Evolutionary conservation across 2,113 vertebrate genomes (phyloP).

Genomic region (Tenebrosternarchus preto): DNA sequence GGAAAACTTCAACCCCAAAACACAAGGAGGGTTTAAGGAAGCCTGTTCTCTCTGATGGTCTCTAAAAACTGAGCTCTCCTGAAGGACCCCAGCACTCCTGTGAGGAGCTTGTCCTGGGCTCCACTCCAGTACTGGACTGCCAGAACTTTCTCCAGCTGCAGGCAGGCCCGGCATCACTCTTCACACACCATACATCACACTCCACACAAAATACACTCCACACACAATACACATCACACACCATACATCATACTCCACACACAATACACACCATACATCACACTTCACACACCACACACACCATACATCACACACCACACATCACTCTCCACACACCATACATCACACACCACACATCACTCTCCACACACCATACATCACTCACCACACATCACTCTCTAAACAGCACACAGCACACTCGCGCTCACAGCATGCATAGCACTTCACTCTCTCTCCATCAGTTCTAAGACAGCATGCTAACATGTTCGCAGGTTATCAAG

Average conservation of each 20-base stretch:
- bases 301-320: slow-evolving; percentile 36
- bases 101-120: slow-evolving; percentile 33
- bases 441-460: neutral
- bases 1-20: slow-evolving; percentile 20
- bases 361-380: slow-evolving; percentile 17
- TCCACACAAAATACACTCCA: too few relatives aligned
- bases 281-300: slow-evolving; percentile 12
- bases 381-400: slow-evolving; percentile 25
- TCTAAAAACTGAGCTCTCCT: slow-evolving; percentile 61
- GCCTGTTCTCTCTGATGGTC: slow-evolving; percentile 43
- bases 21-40: slow-evolving; percentile 41
- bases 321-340: too few relatives aligned
- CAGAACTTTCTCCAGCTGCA: slow-evolving; percentile 28
- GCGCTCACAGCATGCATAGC: slow-evolving; percentile 29
- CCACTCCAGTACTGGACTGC: slow-evolving; percentile 43
- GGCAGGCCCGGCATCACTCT: too few relatives aligned
- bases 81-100: slow-evolving; percentile 53
- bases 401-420: neutral
- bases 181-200: too few relatives aligned
- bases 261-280: too few relatives aligned
- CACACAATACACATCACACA: too few relatives aligned
- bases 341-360: too few relatives aligned
- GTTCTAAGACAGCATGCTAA: slow-evolving; percentile 17
- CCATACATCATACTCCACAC: too few relatives aligned
- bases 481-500: slow-evolving; percentile 36